These are phyloP conservation scores for Timandra comae DNA, from an alignment of 2,888 invertebrate genomes.

Conservation along the genomic window DNA sequence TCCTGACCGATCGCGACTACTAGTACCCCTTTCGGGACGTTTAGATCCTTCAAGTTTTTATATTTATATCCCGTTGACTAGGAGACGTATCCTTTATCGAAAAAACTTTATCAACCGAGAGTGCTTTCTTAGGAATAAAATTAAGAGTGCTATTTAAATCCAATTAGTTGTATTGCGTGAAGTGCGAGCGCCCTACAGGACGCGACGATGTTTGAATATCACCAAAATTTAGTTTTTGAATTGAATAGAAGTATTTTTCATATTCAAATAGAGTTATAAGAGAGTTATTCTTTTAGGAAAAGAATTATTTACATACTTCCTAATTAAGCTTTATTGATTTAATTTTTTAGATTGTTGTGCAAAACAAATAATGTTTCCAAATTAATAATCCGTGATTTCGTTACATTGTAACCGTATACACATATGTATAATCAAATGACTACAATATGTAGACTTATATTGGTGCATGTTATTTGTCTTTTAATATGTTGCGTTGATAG, in stretches of 20 bases:
- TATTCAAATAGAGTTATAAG: constrained; percentile 36
- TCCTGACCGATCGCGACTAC: constrained; percentile 1
- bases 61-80: constrained; percentile 34
- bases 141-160: too few relatives aligned
- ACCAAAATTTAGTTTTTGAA: constrained; percentile 44
- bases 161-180: constrained; percentile 22
- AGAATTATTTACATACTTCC: constrained; percentile 64
- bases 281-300: constrained; percentile 73
- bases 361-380: constrained; percentile 11
- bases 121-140: constrained; percentile 61
- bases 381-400: constrained; percentile 18
- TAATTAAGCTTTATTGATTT: constrained; percentile 47
- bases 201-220: constrained; percentile 18
- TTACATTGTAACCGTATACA: constrained; percentile 7
- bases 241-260: constrained; percentile 41
- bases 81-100: too few relatives aligned
- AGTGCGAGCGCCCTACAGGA: constrained; percentile 15
- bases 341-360: constrained; percentile 21
- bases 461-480: constrained; percentile 16
- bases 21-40: neutral
- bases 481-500: constrained; percentile 4
- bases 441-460: constrained; percentile 11
- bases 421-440: too few relatives aligned
- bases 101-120: constrained; percentile 47
- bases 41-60: constrained; percentile 22